phyloP scores from a whole-genome alignment of 2,797 vertebrate species.

The Centropyge bicolor region DNA sequence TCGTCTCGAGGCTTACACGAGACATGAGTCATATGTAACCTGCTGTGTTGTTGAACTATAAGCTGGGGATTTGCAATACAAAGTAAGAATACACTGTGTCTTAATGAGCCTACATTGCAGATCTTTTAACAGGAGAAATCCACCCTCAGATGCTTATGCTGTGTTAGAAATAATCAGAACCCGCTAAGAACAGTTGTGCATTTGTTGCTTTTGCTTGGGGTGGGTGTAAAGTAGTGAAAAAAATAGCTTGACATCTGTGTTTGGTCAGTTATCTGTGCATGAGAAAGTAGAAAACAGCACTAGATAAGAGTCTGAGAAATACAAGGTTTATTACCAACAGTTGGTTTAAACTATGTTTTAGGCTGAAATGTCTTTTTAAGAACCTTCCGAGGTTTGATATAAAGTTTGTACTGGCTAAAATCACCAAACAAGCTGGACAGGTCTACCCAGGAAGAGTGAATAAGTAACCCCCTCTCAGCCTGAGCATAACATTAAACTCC shows the following conservation, averaged over 20 bases:
- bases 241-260: slow-evolving; percentile 6
- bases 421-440: not conserved
- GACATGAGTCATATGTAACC: slow-evolving; percentile 37
- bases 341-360: not conserved
- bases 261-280: not conserved
- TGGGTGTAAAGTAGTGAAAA: not conserved
- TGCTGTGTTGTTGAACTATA: slow-evolving; percentile 18
- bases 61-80: slow-evolving; percentile 17
- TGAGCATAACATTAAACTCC: not conserved
- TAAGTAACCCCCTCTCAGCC: not conserved
- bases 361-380: not conserved
- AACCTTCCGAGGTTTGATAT: not conserved
- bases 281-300: not conserved
- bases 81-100: not conserved
- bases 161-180: not conserved
- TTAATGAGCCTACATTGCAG: slow-evolving; percentile 12
- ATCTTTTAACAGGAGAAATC: not conserved
- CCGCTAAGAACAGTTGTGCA: not conserved
- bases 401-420: not conserved
- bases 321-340: not conserved
- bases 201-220: not conserved
- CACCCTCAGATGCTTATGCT: not conserved
- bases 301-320: not conserved
- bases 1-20: slow-evolving; percentile 12
- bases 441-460: not conserved